Conservation (phyloP, 2,888 invertebrate genomes). For the Corbicula japonica region DNA sequence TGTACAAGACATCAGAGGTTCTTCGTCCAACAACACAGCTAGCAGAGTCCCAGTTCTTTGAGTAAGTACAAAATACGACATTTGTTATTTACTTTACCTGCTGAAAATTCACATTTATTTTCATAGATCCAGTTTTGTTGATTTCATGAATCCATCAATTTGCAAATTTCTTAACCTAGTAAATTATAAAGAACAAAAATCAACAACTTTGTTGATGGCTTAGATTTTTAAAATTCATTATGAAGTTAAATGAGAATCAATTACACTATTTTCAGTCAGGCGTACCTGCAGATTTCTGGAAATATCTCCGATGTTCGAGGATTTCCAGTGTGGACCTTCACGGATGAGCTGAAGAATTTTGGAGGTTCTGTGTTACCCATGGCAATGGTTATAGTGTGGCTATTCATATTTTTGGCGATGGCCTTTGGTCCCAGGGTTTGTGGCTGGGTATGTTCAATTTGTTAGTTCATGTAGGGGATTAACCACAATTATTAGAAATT, state of each 20-base stretch:
- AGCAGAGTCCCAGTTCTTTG: constrained; percentile 63
- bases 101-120: no score
- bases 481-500: no score
- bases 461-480: no score
- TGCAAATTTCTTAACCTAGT: no score
- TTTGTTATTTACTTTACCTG: not conserved
- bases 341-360: constrained; percentile 72
- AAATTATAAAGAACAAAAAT: no score
- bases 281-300: constrained; percentile 74
- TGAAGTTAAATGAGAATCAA: no score
- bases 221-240: no score
- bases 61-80: constrained; percentile 46
- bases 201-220: no score
- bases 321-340: constrained; percentile 80
- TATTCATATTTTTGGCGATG: constrained; percentile 77
- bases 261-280: constrained; percentile 72
- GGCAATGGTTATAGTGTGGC: constrained; percentile 77
- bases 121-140: no score
- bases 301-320: constrained; percentile 75
- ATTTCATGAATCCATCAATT: no score
- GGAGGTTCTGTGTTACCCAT: constrained; percentile 78
- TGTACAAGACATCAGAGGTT: no score
- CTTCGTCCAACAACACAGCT: not conserved
- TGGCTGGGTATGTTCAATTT: constrained; percentile 82
- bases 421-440: constrained; percentile 80